phyloP scores from a whole-genome alignment of 2,113 vertebrate species.

The Tricholaema leucomelas region DNA sequence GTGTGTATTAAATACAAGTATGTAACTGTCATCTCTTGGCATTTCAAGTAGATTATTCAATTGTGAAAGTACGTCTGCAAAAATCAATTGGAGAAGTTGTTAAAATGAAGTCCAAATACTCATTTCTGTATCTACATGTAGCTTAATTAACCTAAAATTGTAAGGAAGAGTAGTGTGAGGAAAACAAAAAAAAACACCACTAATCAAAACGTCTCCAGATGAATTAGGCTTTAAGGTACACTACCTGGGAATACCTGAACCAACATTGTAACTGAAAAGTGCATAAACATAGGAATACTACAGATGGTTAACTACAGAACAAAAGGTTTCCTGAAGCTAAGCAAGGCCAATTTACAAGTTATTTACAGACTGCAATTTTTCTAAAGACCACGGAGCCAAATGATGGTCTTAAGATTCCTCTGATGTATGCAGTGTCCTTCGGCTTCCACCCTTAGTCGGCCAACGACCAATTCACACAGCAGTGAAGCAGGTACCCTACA shows the following conservation, averaged over 20 bases:
- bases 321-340: slow-evolving; percentile 64
- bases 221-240: slow-evolving; percentile 62
- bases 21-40: slow-evolving; percentile 20
- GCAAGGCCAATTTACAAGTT: slow-evolving; percentile 61
- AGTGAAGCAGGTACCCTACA: neutral
- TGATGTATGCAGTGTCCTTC: slow-evolving; percentile 21
- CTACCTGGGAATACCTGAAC: slow-evolving; percentile 70
- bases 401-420: slow-evolving; percentile 18
- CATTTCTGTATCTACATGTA: slow-evolving; percentile 68
- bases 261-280: slow-evolving; percentile 77
- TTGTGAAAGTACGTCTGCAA: slow-evolving; percentile 35
- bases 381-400: slow-evolving; percentile 67
- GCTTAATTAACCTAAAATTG: slow-evolving; percentile 75
- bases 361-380: slow-evolving; percentile 74
- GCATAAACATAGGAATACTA: slow-evolving; percentile 82
- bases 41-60: slow-evolving; percentile 64
- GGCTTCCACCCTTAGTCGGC: neutral
- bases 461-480: neutral
- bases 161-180: slow-evolving; percentile 71
- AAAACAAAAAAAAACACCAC: slow-evolving; percentile 19
- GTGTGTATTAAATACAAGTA: slow-evolving; percentile 63
- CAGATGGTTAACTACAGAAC: slow-evolving; percentile 72
- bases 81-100: slow-evolving; percentile 46
- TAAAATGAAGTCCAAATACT: slow-evolving; percentile 65
- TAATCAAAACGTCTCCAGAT: neutral